A percentile compares a stretch with the other conserved stretches of the same genome.
These are phyloP conservation scores for Drosophila santomea DNA, from an alignment of 1,140 invertebrate species.

Conservation along the genomic window DNA sequence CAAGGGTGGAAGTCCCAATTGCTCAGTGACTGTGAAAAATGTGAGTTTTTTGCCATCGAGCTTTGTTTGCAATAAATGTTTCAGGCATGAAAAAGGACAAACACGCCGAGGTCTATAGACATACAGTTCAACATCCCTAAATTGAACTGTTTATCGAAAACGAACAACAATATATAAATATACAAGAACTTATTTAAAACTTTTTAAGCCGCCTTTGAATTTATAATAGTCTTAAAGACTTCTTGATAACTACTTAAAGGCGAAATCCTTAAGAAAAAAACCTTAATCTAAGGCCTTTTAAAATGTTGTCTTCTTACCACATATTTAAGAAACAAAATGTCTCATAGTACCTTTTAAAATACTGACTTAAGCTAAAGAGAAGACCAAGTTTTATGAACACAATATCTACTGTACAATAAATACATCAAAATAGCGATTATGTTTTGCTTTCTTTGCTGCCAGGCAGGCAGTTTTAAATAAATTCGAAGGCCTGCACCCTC, in stretches of 20 bases:
- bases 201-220: too few relatives aligned
- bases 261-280: neutral
- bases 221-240: too few relatives aligned
- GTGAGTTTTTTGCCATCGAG: conserved; percentile 5
- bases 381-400: neutral
- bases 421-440: conserved; percentile 22
- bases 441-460: conserved; percentile 37
- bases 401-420: conserved; percentile 8
- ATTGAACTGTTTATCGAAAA: neutral
- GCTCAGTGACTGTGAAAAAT: conserved; percentile 61
- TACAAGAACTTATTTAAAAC: neutral
- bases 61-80: conserved; percentile 61
- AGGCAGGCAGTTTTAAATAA: conserved; percentile 60
- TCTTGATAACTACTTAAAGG: too few relatives aligned
- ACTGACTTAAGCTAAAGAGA: too few relatives aligned
- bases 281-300: neutral
- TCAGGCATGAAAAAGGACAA: conserved; percentile 32
- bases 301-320: neutral
- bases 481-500: conserved; percentile 27
- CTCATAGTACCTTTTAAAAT: neutral
- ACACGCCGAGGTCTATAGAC: conserved; percentile 1
- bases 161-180: neutral
- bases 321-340: too few relatives aligned
- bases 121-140: neutral
- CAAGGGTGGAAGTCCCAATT: conserved; percentile 20